phyloP scores from a whole-genome alignment of 2,113 vertebrate species.

The Ciconia boyciana region DNA sequence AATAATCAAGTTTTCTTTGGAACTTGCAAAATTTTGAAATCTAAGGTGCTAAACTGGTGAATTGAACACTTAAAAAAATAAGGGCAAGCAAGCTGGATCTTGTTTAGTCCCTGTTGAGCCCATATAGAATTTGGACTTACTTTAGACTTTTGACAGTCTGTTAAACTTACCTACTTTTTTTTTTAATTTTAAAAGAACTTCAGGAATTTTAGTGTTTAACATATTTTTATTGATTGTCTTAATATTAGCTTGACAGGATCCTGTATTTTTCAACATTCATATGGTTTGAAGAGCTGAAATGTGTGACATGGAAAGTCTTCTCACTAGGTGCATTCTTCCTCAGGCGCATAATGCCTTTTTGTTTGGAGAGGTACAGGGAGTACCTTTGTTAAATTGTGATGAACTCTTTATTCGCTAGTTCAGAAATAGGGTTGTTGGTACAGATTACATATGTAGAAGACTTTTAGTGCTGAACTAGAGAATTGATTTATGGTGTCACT shows the following conservation, averaged over 20 bases:
- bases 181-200: background rate
- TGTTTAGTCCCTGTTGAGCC: background rate
- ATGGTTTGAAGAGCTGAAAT: background rate
- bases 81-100: background rate
- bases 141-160: background rate
- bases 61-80: background rate
- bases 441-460: fast-evolving
- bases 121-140: background rate
- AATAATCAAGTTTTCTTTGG: background rate
- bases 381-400: background rate
- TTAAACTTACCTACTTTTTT: background rate
- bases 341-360: background rate
- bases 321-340: background rate
- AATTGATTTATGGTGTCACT: background rate
- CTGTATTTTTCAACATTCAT: background rate
- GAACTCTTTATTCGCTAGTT: background rate
- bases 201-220: background rate
- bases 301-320: background rate
- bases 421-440: background rate
- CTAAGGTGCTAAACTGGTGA: background rate
- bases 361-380: background rate
- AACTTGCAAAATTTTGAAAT: background rate
- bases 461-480: background rate
- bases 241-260: background rate
- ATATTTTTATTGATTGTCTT: background rate